Conservation (phyloP, 92 coral and sea anemone species). For the Palythoa grandis region DNA sequence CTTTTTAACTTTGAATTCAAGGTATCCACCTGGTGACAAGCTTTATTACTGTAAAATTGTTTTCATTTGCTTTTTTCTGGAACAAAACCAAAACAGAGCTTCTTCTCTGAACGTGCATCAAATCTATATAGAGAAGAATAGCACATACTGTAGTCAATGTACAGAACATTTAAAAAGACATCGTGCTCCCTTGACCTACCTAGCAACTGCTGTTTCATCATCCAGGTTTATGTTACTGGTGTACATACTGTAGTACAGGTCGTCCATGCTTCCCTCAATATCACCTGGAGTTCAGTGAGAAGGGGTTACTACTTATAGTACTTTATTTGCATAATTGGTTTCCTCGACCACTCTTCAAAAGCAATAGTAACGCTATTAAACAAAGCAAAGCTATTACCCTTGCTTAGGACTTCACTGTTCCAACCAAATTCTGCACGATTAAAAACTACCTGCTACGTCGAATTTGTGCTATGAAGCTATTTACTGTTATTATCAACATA, state of each 20-base stretch:
- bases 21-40: too few relatives aligned
- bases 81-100: not conserved
- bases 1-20: too few relatives aligned
- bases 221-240: conserved; percentile 79
- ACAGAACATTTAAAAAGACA: not conserved
- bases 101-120: not conserved
- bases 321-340: not conserved
- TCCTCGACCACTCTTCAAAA: too few relatives aligned
- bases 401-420: not conserved
- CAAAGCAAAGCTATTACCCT: too few relatives aligned
- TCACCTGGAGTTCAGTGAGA: conserved; percentile 36
- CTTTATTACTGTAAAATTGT: not conserved
- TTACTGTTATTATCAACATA: not conserved
- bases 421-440: too few relatives aligned
- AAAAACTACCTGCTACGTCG: too few relatives aligned
- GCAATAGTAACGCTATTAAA: not conserved
- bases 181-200: conserved; percentile 26
- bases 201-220: conserved; percentile 53
- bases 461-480: not conserved
- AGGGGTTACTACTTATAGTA: not conserved
- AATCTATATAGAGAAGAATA: not conserved
- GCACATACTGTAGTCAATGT: too few relatives aligned
- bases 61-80: not conserved
- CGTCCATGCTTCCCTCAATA: conserved; percentile 69
- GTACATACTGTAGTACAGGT: conserved; percentile 85